A percentile compares a stretch with the other conserved stretches of the same genome.
These are phyloP conservation scores for Sisor rabdophorus DNA, from an alignment of 2,113 vertebrate genomes.

Conservation along the genomic window DNA sequence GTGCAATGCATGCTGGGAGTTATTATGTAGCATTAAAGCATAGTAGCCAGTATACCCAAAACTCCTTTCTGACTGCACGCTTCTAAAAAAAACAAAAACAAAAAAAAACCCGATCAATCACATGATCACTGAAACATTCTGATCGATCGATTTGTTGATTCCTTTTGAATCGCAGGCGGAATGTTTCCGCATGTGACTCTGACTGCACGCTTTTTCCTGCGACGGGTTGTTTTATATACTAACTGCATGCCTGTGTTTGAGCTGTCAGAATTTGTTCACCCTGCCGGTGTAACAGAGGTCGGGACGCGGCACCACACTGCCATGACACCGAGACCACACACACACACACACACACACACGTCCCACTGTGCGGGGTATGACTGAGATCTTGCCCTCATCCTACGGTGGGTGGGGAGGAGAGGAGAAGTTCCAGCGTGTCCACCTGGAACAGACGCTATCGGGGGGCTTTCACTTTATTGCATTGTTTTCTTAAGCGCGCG, in stretches of 20 bases:
- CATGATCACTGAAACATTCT: not conserved
- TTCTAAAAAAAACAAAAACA: no score
- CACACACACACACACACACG: not conserved
- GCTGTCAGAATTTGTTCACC: not conserved
- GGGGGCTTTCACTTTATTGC: not conserved
- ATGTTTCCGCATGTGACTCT: conserved; percentile 57
- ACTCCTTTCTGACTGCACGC: conserved; percentile 7
- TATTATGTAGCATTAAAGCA: conserved; percentile 14
- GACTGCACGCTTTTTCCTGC: not conserved
- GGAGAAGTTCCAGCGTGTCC: no score
- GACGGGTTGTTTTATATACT: conserved; percentile 33
- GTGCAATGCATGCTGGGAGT: conserved; percentile 51
- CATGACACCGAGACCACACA: conserved; percentile 23
- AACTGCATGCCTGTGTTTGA: conserved; percentile 59
- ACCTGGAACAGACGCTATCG: not conserved
- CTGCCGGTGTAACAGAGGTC: conserved; percentile 25
- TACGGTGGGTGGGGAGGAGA: not conserved
- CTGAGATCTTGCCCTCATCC: not conserved
- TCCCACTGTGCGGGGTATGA: not conserved
- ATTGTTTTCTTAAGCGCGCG: not conserved
- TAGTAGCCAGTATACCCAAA: not conserved
- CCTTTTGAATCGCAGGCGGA: conserved; percentile 55
- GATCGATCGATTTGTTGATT: not conserved
- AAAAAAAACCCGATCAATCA: not conserved
- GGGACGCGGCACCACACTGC: conserved; percentile 19